These are phyloP conservation scores for Ptilorrhoa leucosticta DNA, from an alignment of 2,113 vertebrate genomes.

Conservation along the genomic window DNA sequence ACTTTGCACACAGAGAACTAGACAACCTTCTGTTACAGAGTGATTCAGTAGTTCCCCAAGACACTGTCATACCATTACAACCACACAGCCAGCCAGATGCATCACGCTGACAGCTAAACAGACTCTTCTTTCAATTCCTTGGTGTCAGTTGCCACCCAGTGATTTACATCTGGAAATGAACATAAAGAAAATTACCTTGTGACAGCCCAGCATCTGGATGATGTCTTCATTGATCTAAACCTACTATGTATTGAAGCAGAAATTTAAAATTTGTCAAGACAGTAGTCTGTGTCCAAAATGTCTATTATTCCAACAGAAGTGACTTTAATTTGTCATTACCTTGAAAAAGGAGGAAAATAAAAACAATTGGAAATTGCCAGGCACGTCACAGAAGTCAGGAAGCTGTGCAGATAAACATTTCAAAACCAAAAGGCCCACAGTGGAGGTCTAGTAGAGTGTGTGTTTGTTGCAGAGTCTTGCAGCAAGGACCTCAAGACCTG, in stretches of 20 bases:
- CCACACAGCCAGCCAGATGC: not conserved
- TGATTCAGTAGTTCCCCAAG: slow-evolving; percentile 12
- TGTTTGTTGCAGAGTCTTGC: not conserved
- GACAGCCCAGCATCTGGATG: not conserved
- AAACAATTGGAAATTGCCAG: not conserved
- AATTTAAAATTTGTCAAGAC: not conserved
- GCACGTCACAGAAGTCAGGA: not conserved
- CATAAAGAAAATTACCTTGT: not conserved
- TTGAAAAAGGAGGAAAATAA: not conserved
- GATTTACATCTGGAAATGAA: slow-evolving; percentile 1
- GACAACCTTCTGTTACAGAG: not conserved
- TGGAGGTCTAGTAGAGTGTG: not conserved
- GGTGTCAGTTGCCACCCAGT: not conserved
- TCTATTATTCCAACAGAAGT: not conserved
- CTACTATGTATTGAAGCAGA: not conserved
- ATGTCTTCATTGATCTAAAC: not conserved
- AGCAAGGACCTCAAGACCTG: not conserved
- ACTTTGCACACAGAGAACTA: not conserved
- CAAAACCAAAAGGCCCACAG: not conserved
- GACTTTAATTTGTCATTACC: not conserved
- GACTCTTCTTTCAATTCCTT: not conserved
- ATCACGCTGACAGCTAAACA: not conserved
- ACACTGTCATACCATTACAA: not conserved
- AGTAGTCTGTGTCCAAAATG: not conserved
- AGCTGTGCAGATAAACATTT: not conserved